These are phyloP conservation scores for Gnathonemus longibarbis DNA, from an alignment of 2,113 vertebrate species.

Conservation along the genomic window DNA sequence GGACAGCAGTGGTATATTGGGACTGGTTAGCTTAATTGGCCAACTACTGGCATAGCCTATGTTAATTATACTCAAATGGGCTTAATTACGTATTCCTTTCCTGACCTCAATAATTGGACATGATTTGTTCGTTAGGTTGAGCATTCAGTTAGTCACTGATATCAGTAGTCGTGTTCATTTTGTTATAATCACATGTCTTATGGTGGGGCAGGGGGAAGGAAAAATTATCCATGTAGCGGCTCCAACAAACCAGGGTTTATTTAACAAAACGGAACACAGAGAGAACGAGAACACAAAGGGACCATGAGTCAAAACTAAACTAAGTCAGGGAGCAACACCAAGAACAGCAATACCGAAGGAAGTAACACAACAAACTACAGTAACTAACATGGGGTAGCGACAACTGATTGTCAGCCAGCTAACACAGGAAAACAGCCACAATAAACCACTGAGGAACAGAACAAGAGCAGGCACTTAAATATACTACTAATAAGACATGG, in stretches of 20 bases:
- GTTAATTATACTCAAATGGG: not conserved
- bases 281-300: not conserved
- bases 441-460: not conserved
- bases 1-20: not conserved
- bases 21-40: not conserved
- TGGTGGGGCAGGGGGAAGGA: not conserved
- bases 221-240: not conserved
- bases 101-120: not conserved
- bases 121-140: not conserved
- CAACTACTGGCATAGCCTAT: not conserved
- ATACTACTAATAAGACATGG: not conserved
- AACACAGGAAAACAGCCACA: not conserved
- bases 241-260: not conserved
- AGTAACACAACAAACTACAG: not conserved
- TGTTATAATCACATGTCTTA: not conserved
- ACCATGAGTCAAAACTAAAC: too few relatives aligned
- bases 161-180: not conserved
- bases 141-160: not conserved
- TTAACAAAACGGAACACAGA: not conserved
- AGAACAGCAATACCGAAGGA: too few relatives aligned
- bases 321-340: too few relatives aligned
- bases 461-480: not conserved
- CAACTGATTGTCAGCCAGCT: not conserved
- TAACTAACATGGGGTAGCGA: not conserved
- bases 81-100: slow-evolving; percentile 2